A percentile compares a stretch with the other conserved stretches of the same genome.
Evolutionary conservation across 2,113 vertebrate genomes (phyloP).

Genomic region (Channa argus): DNA sequence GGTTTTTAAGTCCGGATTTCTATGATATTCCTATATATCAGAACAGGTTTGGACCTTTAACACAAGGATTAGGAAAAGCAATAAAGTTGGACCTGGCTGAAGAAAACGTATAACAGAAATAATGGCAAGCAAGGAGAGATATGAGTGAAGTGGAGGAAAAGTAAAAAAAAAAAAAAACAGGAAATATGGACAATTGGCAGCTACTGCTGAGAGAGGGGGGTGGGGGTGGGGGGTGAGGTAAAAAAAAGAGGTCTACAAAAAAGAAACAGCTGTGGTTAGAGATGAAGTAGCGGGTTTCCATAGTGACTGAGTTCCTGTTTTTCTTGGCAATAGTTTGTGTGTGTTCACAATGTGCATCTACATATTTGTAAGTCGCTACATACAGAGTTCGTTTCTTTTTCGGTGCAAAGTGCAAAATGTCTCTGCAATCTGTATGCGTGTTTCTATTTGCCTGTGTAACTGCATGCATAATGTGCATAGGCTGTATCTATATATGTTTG

Average conservation of each 20-base stretch:
- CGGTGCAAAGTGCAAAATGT: constrained; percentile 10
- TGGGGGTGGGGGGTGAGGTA: constrained; percentile 38
- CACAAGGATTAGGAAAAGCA: background rate
- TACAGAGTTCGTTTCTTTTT: constrained; percentile 7
- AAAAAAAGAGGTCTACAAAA: constrained; percentile 35
- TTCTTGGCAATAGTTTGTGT: constrained; percentile 35
- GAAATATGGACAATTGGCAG: constrained; percentile 48
- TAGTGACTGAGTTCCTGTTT: constrained; percentile 69
- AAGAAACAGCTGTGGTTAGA: constrained; percentile 47
- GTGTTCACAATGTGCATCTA: constrained; percentile 20
- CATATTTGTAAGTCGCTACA: constrained; percentile 17
- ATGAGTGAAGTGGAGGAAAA: constrained; percentile 3
- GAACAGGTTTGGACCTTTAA: background rate
- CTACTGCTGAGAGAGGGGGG: constrained; percentile 59
- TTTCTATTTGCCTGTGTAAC: constrained; percentile 25
- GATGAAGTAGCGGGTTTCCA: constrained; percentile 69
- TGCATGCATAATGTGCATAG: constrained; percentile 9
- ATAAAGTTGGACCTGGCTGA: background rate
- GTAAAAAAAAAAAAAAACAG: constrained; percentile 18
- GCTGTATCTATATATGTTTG: constrained; percentile 4
- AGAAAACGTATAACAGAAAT: constrained; percentile 3
- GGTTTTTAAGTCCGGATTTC: too few species aligned
- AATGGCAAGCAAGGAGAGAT: background rate
- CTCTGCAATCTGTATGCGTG: background rate
- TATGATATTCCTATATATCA: background rate